These are phyloP conservation scores for Boloria euphrosyne DNA, from an alignment of 2,888 invertebrate species.

Conservation along the genomic window DNA sequence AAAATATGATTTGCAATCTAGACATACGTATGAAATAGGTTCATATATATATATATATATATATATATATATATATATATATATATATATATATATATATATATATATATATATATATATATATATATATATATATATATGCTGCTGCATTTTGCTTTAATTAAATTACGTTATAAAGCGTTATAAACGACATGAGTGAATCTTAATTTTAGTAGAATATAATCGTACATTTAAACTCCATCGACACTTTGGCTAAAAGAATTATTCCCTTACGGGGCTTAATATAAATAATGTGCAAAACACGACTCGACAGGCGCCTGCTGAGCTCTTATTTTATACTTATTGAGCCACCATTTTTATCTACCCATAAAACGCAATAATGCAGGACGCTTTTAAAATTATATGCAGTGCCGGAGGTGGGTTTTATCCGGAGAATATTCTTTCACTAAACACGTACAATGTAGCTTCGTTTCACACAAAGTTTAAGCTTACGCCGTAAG, in stretches of 20 bases:
- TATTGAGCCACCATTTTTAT: constrained; percentile 72
- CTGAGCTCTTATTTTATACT: constrained; percentile 64
- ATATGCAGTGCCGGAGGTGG: constrained; percentile 47
- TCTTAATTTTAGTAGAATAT: not conserved
- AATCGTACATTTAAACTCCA: constrained; percentile 19
- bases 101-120: too few relatives aligned
- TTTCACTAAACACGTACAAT: constrained; percentile 35
- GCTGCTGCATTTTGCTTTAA: too few relatives aligned
- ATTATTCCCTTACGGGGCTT: constrained; percentile 44
- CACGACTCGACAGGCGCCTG: constrained; percentile 41
- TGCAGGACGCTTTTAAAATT: constrained; percentile 67
- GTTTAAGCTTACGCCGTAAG: constrained; percentile 20
- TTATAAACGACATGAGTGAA: too few relatives aligned
- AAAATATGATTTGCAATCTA: too few relatives aligned
- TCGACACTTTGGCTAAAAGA: constrained; percentile 41
- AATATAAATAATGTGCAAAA: constrained; percentile 46
- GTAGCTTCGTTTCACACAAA: constrained; percentile 23
- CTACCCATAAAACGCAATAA: constrained; percentile 65
- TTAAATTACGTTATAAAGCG: too few relatives aligned
- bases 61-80: too few relatives aligned
- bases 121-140: too few relatives aligned
- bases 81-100: too few relatives aligned
- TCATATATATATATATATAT: too few relatives aligned
- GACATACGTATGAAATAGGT: too few relatives aligned
- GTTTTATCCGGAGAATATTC: constrained; percentile 42